Base-by-base conservation (phyloP, 2,113 vertebrate genomes). In the Bufo bufo region DNA sequence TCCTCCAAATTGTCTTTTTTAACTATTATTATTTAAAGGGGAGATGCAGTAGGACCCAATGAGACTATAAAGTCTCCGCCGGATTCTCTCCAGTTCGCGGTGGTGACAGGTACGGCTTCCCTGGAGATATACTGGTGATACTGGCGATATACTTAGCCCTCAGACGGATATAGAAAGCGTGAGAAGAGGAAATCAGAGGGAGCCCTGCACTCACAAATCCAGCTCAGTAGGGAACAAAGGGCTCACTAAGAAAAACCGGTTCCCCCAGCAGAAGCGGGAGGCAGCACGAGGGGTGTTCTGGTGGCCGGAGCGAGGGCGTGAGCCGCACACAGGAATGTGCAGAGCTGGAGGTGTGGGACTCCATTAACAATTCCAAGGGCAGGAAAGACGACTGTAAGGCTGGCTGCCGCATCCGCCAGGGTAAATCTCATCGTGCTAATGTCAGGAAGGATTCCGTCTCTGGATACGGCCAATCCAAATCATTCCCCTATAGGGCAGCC, bases 221-320 rank as follows among this genome's bases (percentile, higher is more conserved):
- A 90, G 91, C 91, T 89, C 91, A 90, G 91, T 89, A 91, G 59
- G 93, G 91, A 94, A 94, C 93, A 93, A 93, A 88, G 91, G 89
- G 88, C 90, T 89, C 59, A 58, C 90, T 92, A 91, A 93, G 92
- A 93, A 92, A 92, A 93, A 93, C 93, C 91, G 90, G 93, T 94
- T 94, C 90, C 87, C 43, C 86, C 81, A 79, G 87, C 89, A 91
- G 3, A 89, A 91, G 83, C 90, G 17, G 58, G 54, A 61, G 52
- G 52, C 16, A 85, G 83, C 52, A 72, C 56, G 90, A 92, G 91
- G 59, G 91, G 90, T 90, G 91, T 13, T 47, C 58, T 63, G 74
- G 4, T 79, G 87, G 65, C 89, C 90, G 89, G 88, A 86, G 89
- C 89, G 45, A 63, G 0, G 89, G 89, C 69, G 85, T 54, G 61